Conservation (phyloP, 1,140 invertebrate genomes). For the Drosophila novamexicana region DNA sequence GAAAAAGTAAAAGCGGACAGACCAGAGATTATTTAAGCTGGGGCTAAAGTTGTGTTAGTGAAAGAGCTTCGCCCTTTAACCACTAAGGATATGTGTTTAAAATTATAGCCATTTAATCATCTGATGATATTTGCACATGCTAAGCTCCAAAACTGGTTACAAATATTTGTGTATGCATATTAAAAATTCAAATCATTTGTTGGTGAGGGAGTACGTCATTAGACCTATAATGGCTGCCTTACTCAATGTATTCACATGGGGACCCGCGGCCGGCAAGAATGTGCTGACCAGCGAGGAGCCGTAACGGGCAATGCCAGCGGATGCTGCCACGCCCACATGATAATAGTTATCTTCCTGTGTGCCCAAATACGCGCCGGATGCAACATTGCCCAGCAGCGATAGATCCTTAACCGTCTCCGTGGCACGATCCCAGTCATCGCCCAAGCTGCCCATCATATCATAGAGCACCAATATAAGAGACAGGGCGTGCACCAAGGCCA, state of each 20-base stretch:
- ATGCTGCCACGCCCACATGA: conserved; percentile 30
- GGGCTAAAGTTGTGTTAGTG: too few relatives aligned
- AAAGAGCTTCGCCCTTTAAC: too few relatives aligned
- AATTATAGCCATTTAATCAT: too few relatives aligned
- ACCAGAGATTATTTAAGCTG: too few relatives aligned
- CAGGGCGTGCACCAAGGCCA: conserved; percentile 51
- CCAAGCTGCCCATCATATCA: conserved; percentile 53
- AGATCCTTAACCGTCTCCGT: conserved; percentile 59
- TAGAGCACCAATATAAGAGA: conserved; percentile 63
- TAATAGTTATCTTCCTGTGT: conserved; percentile 35
- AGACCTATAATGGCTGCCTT: conserved; percentile 46
- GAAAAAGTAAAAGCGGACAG: too few relatives aligned
- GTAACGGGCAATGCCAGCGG: conserved; percentile 43
- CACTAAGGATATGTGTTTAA: too few relatives aligned
- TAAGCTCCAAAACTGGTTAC: too few relatives aligned
- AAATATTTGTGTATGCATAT: too few relatives aligned
- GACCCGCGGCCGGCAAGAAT: conserved; percentile 7
- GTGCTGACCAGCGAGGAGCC: conserved; percentile 25
- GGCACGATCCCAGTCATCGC: conserved; percentile 47
- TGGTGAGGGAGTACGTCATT: conserved; percentile 51
- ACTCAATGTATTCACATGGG: conserved; percentile 25
- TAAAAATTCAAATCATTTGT: not conserved
- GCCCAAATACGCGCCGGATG: conserved; percentile 48
- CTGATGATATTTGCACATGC: too few relatives aligned
- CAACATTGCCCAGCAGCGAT: conserved; percentile 58